These are phyloP conservation scores for Lasioglossum malachurum DNA, from an alignment of 2,888 invertebrate species.

Conservation along the genomic window DNA sequence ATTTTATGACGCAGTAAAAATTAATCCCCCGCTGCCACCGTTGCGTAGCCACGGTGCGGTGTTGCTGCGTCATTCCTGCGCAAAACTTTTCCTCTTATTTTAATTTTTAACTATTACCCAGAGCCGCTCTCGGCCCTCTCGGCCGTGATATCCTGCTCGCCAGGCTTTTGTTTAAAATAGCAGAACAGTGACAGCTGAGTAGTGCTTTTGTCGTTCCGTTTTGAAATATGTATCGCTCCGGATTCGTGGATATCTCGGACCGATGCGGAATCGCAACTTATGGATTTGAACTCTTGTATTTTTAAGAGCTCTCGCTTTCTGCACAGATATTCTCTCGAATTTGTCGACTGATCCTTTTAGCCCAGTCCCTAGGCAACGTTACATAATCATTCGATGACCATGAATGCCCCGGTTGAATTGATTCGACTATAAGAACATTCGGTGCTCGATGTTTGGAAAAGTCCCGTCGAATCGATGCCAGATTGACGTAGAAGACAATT, in stretches of 20 bases:
- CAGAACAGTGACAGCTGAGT: neutral
- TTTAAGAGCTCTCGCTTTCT: neutral
- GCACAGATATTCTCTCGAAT: neutral
- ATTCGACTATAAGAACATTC: slow-evolving; percentile 8
- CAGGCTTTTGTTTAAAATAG: neutral
- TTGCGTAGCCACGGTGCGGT: slow-evolving; percentile 9
- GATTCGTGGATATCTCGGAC: neutral
- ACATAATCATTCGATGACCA: neutral
- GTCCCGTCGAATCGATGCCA: neutral
- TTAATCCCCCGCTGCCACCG: slow-evolving; percentile 49
- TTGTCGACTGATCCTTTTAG: neutral
- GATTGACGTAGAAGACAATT: slow-evolving; percentile 1
- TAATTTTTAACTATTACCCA: slow-evolving; percentile 45
- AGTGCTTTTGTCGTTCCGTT: neutral
- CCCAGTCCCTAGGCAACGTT: neutral
- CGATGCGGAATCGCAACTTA: neutral
- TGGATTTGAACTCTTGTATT: neutral
- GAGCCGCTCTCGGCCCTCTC: neutral
- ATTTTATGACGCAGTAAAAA: slow-evolving; percentile 56
- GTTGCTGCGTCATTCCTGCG: slow-evolving; percentile 30
- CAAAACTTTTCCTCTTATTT: slow-evolving; percentile 41
- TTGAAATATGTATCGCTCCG: neutral
- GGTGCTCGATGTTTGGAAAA: neutral
- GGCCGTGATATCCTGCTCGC: neutral
- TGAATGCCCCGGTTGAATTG: neutral